Percentiles rank a stretch among this genome's conserved stretches.
phyloP scores from a whole-genome alignment of 2,888 invertebrate species.

The Volucella zonaria region DNA sequence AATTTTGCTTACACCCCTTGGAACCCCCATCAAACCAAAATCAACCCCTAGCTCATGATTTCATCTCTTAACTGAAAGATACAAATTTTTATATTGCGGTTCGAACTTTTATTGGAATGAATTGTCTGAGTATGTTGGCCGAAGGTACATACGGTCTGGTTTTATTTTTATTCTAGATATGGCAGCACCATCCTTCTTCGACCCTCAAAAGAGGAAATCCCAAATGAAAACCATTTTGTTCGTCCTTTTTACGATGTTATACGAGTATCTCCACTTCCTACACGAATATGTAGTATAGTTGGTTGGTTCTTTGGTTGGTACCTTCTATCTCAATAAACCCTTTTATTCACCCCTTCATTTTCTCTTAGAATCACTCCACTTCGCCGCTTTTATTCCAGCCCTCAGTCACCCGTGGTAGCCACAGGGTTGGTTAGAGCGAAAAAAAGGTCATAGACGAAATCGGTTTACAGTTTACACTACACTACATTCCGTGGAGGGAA shows the following conservation, averaged over 20 bases:
- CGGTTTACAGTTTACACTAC: constrained; percentile 63
- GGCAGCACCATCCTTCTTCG: too few species aligned
- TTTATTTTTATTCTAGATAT: too few species aligned
- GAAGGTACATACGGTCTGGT: too few species aligned
- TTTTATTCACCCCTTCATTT: too few species aligned
- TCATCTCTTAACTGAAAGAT: constrained; percentile 29
- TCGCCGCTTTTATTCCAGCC: background rate
- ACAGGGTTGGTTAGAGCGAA: background rate
- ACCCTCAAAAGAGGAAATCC: too few species aligned
- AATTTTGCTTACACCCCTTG: constrained; percentile 20
- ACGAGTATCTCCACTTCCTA: too few species aligned
- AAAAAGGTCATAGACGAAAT: constrained; percentile 52
- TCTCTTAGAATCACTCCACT: background rate
- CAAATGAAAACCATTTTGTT: too few species aligned
- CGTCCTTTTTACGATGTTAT: too few species aligned
- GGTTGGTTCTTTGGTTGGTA: too few species aligned
- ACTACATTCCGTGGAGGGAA: constrained; percentile 48
- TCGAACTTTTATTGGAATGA: constrained; percentile 61
- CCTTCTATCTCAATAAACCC: too few species aligned
- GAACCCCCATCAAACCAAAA: background rate
- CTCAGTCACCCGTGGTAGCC: background rate
- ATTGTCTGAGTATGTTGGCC: constrained; percentile 50
- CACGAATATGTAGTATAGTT: too few species aligned
- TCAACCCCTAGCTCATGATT: constrained; percentile 4
- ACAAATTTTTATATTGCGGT: constrained; percentile 51